Evolutionary conservation across 2,113 vertebrate species (phyloP).

Genomic region (Corapipo altera): DNA sequence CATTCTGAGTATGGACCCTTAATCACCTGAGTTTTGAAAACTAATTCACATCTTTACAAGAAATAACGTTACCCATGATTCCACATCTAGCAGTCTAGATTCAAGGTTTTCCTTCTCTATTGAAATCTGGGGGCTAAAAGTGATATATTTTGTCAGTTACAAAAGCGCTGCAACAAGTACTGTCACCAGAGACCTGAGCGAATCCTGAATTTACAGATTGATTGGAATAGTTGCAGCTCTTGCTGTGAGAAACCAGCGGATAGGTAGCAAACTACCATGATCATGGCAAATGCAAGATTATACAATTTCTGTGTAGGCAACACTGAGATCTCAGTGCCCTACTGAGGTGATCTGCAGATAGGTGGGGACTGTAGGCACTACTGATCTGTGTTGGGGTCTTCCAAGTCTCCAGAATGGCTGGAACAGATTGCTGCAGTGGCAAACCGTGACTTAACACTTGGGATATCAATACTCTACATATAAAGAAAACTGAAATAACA

Average conservation of each 20-base stretch:
- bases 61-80: neutral
- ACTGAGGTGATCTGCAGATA: neutral
- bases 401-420: neutral
- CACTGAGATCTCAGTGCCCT: neutral
- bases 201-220: neutral
- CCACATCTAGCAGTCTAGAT: neutral
- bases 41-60: neutral
- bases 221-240: neutral
- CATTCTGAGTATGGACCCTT: neutral
- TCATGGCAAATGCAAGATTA: neutral
- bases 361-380: neutral
- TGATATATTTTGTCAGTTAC: neutral
- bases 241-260: neutral
- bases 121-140: neutral
- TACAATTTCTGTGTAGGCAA: accelerated
- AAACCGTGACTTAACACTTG: neutral
- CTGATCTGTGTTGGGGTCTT: accelerated
- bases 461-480: neutral
- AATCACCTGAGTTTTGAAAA: neutral
- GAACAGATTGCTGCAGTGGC: neutral
- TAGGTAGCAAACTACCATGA: neutral
- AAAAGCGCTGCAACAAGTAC: neutral
- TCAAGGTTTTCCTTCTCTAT: neutral
- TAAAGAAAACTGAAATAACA: neutral
- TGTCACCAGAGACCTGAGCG: neutral